These are phyloP conservation scores for Panzeria rudis DNA, from an alignment of 2,888 invertebrate species.

Conservation along the genomic window DNA sequence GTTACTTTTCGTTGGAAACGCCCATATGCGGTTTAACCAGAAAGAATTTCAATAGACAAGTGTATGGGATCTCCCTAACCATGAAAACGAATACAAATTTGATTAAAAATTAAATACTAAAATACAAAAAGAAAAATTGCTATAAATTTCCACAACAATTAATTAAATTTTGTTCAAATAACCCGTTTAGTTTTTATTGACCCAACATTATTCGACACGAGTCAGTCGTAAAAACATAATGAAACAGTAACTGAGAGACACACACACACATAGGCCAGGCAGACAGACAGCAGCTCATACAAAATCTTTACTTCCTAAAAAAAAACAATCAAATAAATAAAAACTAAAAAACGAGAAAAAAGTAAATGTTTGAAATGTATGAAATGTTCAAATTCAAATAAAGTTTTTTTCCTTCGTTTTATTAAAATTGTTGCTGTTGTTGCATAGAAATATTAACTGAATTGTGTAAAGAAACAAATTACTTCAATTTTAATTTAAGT, in stretches of 20 bases:
- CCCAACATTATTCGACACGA: conserved; percentile 37
- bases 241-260: conserved; percentile 40
- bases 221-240: conserved; percentile 42
- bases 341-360: background rate
- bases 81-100: background rate
- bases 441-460: conserved; percentile 17
- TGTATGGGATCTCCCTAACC: too few species aligned
- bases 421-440: conserved; percentile 1
- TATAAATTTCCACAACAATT: background rate
- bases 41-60: too few species aligned
- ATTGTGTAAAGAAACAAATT: conserved; percentile 32
- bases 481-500: conserved; percentile 53
- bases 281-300: background rate
- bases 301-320: conserved; percentile 42
- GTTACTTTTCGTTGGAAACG: too few species aligned
- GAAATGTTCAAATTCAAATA: background rate
- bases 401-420: conserved; percentile 10
- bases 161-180: conserved; percentile 7
- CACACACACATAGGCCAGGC: background rate
- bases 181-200: conserved; percentile 20
- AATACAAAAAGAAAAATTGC: background rate
- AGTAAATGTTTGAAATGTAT: conserved; percentile 4
- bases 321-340: conserved; percentile 10
- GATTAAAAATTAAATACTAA: background rate
- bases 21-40: too few species aligned